Conservation (phyloP, 2,113 vertebrate species). For the Mesoclemmys tuberculata region DNA sequence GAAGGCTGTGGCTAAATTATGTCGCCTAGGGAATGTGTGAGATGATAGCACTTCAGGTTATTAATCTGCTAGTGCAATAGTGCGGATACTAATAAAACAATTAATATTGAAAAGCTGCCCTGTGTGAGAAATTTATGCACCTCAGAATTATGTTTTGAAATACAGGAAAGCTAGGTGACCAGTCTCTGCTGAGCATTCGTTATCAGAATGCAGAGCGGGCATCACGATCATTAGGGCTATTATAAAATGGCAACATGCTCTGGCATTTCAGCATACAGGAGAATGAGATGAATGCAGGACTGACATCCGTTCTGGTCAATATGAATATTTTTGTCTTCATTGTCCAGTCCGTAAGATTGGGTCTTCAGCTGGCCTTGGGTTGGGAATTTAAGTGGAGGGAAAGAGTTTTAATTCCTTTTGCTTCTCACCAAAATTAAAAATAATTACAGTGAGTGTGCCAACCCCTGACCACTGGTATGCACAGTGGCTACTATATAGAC, state of each 20-base stretch:
- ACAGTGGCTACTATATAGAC: neutral
- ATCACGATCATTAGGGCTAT: neutral
- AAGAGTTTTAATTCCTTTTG: neutral
- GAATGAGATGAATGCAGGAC: neutral
- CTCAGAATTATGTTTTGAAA: slow-evolving; percentile 2
- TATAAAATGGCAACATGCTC: neutral
- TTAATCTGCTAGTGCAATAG: neutral
- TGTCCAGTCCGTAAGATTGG: neutral
- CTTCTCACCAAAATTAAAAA: neutral
- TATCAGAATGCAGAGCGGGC: neutral
- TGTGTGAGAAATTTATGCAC: slow-evolving; percentile 16
- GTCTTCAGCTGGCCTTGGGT: neutral
- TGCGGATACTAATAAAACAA: neutral
- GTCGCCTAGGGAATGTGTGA: neutral
- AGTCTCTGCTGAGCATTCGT: neutral
- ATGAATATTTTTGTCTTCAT: neutral
- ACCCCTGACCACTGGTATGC: neutral
- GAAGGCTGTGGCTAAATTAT: neutral
- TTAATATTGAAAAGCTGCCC: neutral
- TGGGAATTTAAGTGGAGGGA: neutral
- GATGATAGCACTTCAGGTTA: neutral
- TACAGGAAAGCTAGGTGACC: neutral
- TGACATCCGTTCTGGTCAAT: slow-evolving; percentile 7
- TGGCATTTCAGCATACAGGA: neutral
- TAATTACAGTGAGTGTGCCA: neutral